Evolutionary conservation across 2,113 vertebrate genomes (phyloP).

Genomic region (Trogon melanurus): DNA sequence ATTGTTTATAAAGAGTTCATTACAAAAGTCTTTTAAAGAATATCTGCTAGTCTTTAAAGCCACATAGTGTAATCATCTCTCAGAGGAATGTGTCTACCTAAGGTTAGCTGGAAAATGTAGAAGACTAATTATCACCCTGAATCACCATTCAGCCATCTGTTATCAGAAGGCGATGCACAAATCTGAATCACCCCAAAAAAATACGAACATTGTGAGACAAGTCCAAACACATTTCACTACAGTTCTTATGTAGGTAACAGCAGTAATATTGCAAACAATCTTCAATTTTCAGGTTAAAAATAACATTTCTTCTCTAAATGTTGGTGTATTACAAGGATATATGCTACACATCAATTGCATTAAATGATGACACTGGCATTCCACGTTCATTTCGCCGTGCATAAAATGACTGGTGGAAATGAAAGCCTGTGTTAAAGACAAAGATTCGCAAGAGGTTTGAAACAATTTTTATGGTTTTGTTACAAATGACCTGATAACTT

Average conservation of each 20-base stretch:
- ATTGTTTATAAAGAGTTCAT: constrained; percentile 48
- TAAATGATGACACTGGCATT: neutral
- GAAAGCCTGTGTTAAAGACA: neutral
- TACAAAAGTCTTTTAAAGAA: constrained; percentile 32
- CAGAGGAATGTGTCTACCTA: constrained; percentile 45
- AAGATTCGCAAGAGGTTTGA: neutral
- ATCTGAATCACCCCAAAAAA: neutral
- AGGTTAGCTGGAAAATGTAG: constrained; percentile 59
- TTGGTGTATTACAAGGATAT: neutral
- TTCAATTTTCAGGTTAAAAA: neutral
- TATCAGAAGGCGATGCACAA: constrained; percentile 18
- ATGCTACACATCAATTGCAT: neutral
- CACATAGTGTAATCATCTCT: constrained; percentile 24
- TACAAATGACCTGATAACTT: neutral
- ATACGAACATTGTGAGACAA: neutral
- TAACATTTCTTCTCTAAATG: neutral
- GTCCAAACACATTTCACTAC: neutral
- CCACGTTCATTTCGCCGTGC: neutral
- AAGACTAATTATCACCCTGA: constrained; percentile 55
- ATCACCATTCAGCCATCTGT: constrained; percentile 47
- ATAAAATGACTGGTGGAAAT: neutral
- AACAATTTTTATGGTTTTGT: neutral
- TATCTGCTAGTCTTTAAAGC: constrained; percentile 59
- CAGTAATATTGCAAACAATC: neutral
- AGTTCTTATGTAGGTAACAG: neutral